Evolutionary conservation across 1,140 invertebrate species (phyloP), one percentile per base, ranked within the genome.

Genomic region (Tetramorium simillimum): DNA sequence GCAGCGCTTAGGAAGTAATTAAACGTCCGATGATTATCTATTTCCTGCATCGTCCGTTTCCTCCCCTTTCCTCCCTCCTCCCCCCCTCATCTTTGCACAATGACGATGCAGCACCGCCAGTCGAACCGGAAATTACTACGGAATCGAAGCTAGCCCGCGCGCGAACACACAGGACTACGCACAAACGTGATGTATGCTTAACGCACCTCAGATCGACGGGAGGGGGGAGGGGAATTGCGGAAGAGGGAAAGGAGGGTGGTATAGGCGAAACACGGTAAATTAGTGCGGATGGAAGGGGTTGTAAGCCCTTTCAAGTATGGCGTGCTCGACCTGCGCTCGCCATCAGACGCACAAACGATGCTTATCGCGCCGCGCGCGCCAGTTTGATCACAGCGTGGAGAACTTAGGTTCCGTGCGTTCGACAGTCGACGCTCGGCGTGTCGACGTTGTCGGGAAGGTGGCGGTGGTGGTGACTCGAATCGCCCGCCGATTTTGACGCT

Each of bases 271-370:
- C 77, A 85, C 75, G 88, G 70, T 85, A 91, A 92, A 92, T 92
- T 90, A 91, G 87, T 82, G 77, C 56, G 76, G 85, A 87, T 67
- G 63, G 33, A 49, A 56, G 88, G 72, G 67, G 70, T 63, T 72
- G 56, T 33, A 49, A 78, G 60, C 90, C 92, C 87, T 91, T 92
- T 92, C 91, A 84, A 91, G 89, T 91, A 51, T 85, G 40, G 43
- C 24, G 40, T 21, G 28, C 49, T 56, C 58, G 28, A 76, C 60
- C 51, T 24, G 18, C 75, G 53, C 58, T 91, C 89, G 86, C 89
- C 87, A 88, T 93, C 89, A 92, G 91, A 91, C 89, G 88, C 91
- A 90, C 90, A 91, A 92, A 90, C 92, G 89, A 91, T 87, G 89
- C 87, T 89, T 91, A 90, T 88, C 92, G 62, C 76, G 86, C 60